phyloP scores from a whole-genome alignment of 2,797 vertebrate genomes.

The Sciaenops ocellatus region DNA sequence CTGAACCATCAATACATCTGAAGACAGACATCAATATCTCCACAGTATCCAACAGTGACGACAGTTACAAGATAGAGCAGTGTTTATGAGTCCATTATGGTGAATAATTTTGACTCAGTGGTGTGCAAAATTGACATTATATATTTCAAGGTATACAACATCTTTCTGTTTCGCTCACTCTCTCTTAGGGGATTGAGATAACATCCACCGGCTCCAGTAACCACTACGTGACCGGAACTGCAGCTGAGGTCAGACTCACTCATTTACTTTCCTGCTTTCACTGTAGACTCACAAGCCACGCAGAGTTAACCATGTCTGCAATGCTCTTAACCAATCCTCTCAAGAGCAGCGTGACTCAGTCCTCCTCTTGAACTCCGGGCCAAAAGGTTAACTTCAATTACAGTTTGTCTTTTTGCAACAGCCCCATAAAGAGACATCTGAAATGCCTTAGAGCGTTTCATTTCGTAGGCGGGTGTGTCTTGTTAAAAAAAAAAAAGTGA shows the following conservation, averaged over 20 bases:
- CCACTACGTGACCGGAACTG: slow-evolving; percentile 89
- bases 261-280: slow-evolving; percentile 17
- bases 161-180: slow-evolving; percentile 37
- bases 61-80: neutral
- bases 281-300: slow-evolving; percentile 29
- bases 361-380: slow-evolving; percentile 26
- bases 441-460: neutral
- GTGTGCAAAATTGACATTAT: slow-evolving; percentile 7
- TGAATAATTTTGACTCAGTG: slow-evolving; percentile 15
- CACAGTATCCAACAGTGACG: slow-evolving; percentile 12
- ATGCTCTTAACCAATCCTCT: slow-evolving; percentile 3
- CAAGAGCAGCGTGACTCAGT: slow-evolving; percentile 29
- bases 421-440: neutral
- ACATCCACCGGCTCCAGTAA: slow-evolving; percentile 89
- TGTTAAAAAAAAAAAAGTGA: neutral
- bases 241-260: slow-evolving; percentile 82
- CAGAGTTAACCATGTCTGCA: slow-evolving; percentile 24
- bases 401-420: slow-evolving; percentile 2
- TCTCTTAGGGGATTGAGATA: slow-evolving; percentile 90
- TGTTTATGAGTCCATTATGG: slow-evolving; percentile 13
- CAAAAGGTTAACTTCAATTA: slow-evolving; percentile 8
- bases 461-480: neutral
- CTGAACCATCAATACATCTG: slow-evolving; percentile 11
- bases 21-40: slow-evolving; percentile 34
- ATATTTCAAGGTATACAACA: neutral